phyloP scores from a whole-genome alignment of 2,113 vertebrate species.

The Pedionomus torquatus region DNA sequence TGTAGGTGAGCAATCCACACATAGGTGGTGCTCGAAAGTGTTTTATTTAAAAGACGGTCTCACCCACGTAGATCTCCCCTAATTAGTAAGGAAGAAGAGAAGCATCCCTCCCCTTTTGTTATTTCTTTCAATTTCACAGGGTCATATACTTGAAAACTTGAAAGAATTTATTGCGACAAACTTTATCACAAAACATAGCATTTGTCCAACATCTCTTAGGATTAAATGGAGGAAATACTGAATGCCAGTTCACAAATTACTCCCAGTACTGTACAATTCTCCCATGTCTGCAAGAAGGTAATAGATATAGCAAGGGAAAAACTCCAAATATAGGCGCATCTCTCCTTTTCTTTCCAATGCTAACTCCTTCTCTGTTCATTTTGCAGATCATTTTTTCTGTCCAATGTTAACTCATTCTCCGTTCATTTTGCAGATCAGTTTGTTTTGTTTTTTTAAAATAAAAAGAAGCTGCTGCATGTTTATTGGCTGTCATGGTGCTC shows the following conservation, averaged over 20 bases:
- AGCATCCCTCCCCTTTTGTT: neutral
- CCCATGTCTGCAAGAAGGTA: neutral
- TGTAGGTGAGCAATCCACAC: neutral
- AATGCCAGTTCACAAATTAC: neutral
- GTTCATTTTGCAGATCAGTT: neutral
- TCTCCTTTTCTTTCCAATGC: neutral
- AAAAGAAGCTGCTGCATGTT: neutral
- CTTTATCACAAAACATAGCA: neutral
- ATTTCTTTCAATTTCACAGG: neutral
- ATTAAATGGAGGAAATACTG: neutral
- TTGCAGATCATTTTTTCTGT: neutral
- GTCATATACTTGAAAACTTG: neutral
- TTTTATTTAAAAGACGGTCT: neutral
- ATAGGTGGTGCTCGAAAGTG: fast-evolving
- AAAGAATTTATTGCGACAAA: neutral
- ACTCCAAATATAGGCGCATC: neutral
- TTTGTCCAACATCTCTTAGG: neutral
- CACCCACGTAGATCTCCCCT: fast-evolving
- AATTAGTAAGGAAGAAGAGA: neutral
- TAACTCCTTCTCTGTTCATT: neutral
- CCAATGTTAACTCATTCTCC: neutral
- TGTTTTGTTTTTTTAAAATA: too few relatives aligned
- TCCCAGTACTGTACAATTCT: neutral
- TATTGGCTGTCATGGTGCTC: neutral
- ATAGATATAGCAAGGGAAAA: fast-evolving